These are phyloP conservation scores for Eupleurogrammus muticus DNA, from an alignment of 2,797 vertebrate genomes.

Conservation along the genomic window DNA sequence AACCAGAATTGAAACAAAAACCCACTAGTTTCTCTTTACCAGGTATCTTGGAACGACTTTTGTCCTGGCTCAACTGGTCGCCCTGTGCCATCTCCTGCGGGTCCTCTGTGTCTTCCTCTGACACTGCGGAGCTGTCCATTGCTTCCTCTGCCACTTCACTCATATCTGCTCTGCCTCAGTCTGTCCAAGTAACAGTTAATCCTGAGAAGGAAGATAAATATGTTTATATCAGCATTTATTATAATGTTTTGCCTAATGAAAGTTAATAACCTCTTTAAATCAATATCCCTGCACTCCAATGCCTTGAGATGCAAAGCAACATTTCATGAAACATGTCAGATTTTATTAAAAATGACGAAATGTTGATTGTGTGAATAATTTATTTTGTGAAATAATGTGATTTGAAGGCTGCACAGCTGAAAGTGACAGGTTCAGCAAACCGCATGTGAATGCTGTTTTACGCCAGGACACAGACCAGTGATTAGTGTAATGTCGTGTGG, in stretches of 20 bases:
- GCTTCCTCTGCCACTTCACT: slow-evolving; percentile 49
- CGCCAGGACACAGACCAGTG: no score
- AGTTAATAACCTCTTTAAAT: no score
- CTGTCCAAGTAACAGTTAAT: not conserved
- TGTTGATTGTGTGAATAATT: no score
- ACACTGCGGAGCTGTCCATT: slow-evolving; percentile 52
- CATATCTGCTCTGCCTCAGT: slow-evolving; percentile 37
- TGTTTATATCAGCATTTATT: no score
- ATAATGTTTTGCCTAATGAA: no score
- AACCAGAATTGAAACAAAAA: not conserved
- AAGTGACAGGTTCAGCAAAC: not conserved
- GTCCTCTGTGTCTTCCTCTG: slow-evolving; percentile 57
- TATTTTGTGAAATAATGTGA: no score
- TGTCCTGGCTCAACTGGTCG: not conserved
- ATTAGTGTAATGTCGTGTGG: no score
- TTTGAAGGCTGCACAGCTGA: not conserved
- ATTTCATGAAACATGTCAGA: no score
- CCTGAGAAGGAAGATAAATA: slow-evolving; percentile 1
- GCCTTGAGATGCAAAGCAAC: no score
- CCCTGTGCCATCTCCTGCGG: slow-evolving; percentile 28
- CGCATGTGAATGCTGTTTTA: no score
- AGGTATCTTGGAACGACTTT: slow-evolving; percentile 22
- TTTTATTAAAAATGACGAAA: no score
- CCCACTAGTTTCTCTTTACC: slow-evolving; percentile 4
- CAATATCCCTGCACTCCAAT: no score